Evolutionary conservation across 2,888 invertebrate species (phyloP), one percentile per base, ranked within the genome.

Genomic region (Lasioglossum vierecki): DNA sequence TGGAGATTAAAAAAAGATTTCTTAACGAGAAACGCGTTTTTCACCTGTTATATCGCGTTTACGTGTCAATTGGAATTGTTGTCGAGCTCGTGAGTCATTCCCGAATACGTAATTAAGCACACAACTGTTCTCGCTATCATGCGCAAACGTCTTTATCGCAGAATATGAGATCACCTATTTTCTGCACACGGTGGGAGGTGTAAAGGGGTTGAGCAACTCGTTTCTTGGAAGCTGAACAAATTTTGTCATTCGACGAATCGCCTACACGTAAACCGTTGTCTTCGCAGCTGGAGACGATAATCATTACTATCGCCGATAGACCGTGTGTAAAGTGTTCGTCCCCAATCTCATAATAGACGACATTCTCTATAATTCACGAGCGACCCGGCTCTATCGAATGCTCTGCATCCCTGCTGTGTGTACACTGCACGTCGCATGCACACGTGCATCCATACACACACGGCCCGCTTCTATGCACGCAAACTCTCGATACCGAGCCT

Each of bases 291-390:
- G 18, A 44, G 5, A 35, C 35, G 79, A 89, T 88, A 78, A 85
- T 84, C 63, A 73, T 86, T 72, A 79, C 89, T 85, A 81, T 79
- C 84, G 84, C 57, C 72, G 76, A 76, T 74, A 66, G 76, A 81
- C 78, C 26, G n/a, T 79, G 86, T 72, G 74, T 81, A 84, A 91
- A 88, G 88, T 90, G 90, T 89, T 92, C 87, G 85, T 87, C 88
- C 89, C 79, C 83, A 84, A 93, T 91, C 88, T 91, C 80, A 85
- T 92, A 91, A 93, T 90, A 88, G 89, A 89, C 84, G 86, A 85
- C 73, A 88, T 84, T 86, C 88, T 89, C 85, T 85, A 89, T 90
- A 91, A 91, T 91, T 88, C 87, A 88, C 76, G 85, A 84, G 68
- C 76, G 86, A 85, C 86, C 88, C 83, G 87, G 85, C 88, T 88